phyloP scores from a whole-genome alignment of 2,113 vertebrate genomes.

The Puntigrus tetrazona region DNA sequence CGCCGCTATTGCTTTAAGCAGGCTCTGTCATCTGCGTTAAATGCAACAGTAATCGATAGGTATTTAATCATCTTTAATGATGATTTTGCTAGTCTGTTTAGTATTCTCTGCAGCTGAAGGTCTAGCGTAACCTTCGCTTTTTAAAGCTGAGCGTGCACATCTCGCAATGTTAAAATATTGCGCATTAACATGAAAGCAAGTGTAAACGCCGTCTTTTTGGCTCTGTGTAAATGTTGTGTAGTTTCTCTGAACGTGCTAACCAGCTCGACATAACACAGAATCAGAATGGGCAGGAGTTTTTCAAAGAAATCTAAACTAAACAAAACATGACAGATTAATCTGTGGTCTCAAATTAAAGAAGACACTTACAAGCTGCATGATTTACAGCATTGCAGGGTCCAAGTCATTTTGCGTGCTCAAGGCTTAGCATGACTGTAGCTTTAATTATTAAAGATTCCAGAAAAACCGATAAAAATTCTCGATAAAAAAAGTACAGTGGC shows the following conservation, averaged over 20 bases:
- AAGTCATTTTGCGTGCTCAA: neutral
- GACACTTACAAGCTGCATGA: neutral
- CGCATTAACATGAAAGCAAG: neutral
- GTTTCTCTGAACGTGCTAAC: neutral
- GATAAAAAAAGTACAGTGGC: neutral
- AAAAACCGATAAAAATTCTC: neutral
- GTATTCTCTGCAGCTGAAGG: neutral
- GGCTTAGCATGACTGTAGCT: neutral
- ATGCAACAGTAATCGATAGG: neutral
- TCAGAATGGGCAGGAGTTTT: neutral
- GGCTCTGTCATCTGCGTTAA: conserved; percentile 12
- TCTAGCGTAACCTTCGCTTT: neutral
- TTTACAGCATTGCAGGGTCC: neutral
- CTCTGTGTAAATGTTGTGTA: neutral
- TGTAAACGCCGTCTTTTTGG: neutral
- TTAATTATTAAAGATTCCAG: neutral
- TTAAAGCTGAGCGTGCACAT: neutral
- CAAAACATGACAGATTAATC: neutral
- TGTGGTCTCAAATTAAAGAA: no score
- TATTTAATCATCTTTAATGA: conserved; percentile 27
- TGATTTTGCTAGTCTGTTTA: neutral
- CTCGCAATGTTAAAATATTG: neutral
- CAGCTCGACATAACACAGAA: neutral
- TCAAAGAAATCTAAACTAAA: neutral
- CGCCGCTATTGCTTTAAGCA: neutral